A percentile compares a stretch with the other conserved stretches of the same genome.
phyloP scores from a whole-genome alignment of 1,140 invertebrate species.

The Hypsibius dujardini region DNA sequence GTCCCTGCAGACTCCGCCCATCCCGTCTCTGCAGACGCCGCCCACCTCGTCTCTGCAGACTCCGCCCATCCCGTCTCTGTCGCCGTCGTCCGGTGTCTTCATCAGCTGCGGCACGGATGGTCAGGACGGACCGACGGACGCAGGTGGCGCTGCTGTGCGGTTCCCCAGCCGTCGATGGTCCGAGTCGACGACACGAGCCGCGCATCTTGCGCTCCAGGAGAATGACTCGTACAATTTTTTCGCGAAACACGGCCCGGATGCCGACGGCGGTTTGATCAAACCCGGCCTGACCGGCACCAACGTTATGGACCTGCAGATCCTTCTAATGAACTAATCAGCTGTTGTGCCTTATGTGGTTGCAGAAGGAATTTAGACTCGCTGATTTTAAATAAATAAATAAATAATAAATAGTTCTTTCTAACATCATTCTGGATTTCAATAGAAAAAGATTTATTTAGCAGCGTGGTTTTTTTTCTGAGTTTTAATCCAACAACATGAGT shows the following conservation, averaged over 20 bases:
- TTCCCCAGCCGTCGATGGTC: conserved; percentile 22
- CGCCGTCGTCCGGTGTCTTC: conserved; percentile 28
- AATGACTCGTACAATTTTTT: conserved; percentile 81
- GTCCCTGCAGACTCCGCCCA: no score
- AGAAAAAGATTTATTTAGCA: no score
- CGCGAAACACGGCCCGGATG: conserved; percentile 29
- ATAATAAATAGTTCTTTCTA: no score
- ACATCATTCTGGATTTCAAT: no score
- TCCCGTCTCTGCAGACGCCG: conserved; percentile 27
- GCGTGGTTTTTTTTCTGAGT: no score
- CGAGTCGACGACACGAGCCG: conserved; percentile 24
- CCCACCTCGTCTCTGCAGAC: no score
- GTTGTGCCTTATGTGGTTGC: no score
- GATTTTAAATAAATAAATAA: no score
- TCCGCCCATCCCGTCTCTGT: conserved; percentile 23
- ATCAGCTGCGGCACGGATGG: conserved; percentile 85
- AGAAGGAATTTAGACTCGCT: no score
- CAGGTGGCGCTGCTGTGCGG: conserved; percentile 67
- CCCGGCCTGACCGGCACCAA: conserved; percentile 91
- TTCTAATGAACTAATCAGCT: conserved; percentile 38
- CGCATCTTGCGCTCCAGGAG: conserved; percentile 42
- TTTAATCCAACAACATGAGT: no score
- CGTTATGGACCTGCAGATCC: conserved; percentile 86
- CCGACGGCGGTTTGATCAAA: conserved; percentile 50
- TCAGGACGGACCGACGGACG: conserved; percentile 86